These are phyloP conservation scores for Oncorhynchus mykiss DNA, from an alignment of 2,113 vertebrate species.

Conservation along the genomic window DNA sequence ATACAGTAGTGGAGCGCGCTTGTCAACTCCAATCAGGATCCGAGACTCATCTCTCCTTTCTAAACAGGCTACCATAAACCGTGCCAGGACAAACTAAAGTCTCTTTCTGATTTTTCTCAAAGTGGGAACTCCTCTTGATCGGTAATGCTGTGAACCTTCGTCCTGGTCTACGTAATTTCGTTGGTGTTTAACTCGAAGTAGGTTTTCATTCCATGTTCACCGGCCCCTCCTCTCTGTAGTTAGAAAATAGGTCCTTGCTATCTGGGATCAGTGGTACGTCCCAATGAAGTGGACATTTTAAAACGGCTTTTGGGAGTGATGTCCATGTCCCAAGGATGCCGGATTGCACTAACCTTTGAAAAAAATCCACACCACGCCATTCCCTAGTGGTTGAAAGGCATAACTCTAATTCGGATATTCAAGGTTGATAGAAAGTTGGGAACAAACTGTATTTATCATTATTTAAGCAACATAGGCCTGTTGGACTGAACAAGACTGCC, in stretches of 20 bases:
- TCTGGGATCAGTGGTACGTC: too few relatives aligned
- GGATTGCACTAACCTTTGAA: background rate
- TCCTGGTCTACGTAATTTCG: constrained; percentile 40
- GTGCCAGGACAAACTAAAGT: background rate
- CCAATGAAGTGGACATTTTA: too few relatives aligned
- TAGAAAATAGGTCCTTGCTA: constrained; percentile 8
- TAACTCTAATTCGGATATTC: background rate
- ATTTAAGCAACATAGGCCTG: too few relatives aligned
- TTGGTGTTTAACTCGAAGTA: constrained; percentile 51
- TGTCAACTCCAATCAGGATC: constrained; percentile 77
- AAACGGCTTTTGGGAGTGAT: too few relatives aligned
- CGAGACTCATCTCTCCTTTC: constrained; percentile 41
- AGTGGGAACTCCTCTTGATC: background rate
- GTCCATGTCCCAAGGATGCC: too few relatives aligned
- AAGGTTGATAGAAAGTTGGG: too few relatives aligned
- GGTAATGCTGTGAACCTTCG: constrained; percentile 1
- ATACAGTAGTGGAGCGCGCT: constrained; percentile 72
- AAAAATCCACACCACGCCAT: constrained; percentile 35
- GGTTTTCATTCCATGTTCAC: constrained; percentile 43
- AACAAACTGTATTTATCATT: too few relatives aligned
- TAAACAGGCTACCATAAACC: background rate
- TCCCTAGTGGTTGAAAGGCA: constrained; percentile 29
- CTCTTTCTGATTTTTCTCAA: background rate
- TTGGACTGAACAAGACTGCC: too few relatives aligned
- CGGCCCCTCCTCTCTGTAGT: constrained; percentile 33